These are phyloP conservation scores for Scaptodrosophila lebanonensis DNA, from an alignment of 1,140 invertebrate genomes.

Conservation along the genomic window DNA sequence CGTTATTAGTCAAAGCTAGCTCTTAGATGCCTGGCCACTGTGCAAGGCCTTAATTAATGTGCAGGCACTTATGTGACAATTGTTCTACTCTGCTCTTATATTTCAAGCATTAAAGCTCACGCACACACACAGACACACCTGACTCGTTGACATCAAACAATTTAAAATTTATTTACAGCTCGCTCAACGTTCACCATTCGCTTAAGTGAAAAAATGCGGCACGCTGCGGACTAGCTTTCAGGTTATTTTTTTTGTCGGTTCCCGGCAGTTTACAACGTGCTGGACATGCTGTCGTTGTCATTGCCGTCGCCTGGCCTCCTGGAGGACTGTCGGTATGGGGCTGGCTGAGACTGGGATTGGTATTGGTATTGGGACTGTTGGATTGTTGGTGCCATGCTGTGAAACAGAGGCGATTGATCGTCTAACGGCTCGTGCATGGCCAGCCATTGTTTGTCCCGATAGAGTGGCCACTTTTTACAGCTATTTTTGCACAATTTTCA, in stretches of 20 bases:
- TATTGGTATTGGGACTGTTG: no score
- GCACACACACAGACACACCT: neutral
- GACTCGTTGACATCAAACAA: constrained; percentile 29
- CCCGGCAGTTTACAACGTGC: no score
- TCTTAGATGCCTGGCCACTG: no score
- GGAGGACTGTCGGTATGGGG: neutral
- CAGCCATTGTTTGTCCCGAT: no score
- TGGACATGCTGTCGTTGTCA: neutral
- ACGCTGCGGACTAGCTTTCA: no score
- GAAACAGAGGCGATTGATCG: no score
- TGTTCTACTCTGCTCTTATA: no score
- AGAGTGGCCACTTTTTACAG: constrained; percentile 8
- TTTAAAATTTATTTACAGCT: constrained; percentile 37
- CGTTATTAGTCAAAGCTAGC: constrained; percentile 1
- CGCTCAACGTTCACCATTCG: neutral
- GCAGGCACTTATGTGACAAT: constrained; percentile 5
- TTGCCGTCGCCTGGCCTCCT: neutral
- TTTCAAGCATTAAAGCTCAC: no score
- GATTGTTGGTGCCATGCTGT: no score
- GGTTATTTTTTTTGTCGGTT: no score
- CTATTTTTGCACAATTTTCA: constrained; percentile 50
- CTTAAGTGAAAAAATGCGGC: neutral
- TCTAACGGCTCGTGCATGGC: neutral
- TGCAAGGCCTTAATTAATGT: constrained; percentile 40
- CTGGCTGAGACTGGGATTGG: no score